Base-by-base conservation (phyloP, 2,888 invertebrate species). In the Charanyca ferruginea region DNA sequence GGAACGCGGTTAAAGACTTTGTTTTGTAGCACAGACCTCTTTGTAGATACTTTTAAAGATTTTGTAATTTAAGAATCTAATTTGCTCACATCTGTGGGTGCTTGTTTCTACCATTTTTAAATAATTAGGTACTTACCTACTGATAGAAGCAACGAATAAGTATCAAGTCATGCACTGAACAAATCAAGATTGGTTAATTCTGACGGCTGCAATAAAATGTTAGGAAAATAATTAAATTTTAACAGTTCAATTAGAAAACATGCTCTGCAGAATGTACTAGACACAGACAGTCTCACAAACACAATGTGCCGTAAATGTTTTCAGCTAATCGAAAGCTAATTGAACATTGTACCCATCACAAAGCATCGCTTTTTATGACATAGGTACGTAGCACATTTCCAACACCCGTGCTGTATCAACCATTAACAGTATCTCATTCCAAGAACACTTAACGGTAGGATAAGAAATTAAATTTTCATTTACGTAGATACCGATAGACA, bases 391-490 rank as follows among this genome's bases (percentile, higher is more conserved):
- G 38, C 45, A 65, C 61, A 77, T 71, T 71, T 53, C 38, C 52
- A 59, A 25, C 71, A 75, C 51, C 68, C 77, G 69, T 52, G 32
- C 58, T 71, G 42, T 49, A 49, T 65, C 49, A 58, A 59, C 32
- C 57, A 55, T 60, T 64, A 68, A 64, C 55, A 65, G 61, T 68
- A 65, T 65, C 51, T 63, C 66, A 75, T 68, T 61, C 53, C 54
- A 42, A 51, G 61, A 55, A 49, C 77, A 80, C 77, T 66, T 77
- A 73, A 68, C 63, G 74, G 77, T 73, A 70, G 78, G 71, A 79
- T 73, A 77, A 81, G 66, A 80, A 83, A 84, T 85, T 80, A 81
- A 81, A 87, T 86, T 85, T 87, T 80, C 85, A 83, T 85, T 86
- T 80, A 80, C 80, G 77, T 80, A 81, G 80, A 66, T 72, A 60